Conservation (phyloP, 2,888 invertebrate genomes). For the Sipha maydis region DNA sequence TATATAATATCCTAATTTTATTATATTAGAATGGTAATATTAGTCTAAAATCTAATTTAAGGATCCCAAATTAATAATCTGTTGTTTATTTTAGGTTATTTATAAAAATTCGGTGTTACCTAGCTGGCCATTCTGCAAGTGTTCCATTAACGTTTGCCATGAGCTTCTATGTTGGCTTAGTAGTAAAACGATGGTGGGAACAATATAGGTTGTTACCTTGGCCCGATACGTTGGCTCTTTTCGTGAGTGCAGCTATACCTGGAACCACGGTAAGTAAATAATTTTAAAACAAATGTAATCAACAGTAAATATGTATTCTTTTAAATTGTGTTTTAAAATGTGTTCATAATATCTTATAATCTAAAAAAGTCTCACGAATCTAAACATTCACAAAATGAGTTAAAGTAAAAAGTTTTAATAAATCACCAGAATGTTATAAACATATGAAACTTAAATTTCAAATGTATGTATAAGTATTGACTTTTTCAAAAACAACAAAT, state of each 20-base stretch:
- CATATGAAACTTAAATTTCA: too few relatives aligned
- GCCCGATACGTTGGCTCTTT: conserved; percentile 92
- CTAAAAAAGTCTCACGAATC: neutral
- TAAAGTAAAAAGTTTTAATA: too few relatives aligned
- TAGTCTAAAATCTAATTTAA: neutral
- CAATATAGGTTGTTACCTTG: conserved; percentile 92
- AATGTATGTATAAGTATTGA: too few relatives aligned
- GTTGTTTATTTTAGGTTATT: conserved; percentile 77
- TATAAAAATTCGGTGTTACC: conserved; percentile 86
- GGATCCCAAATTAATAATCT: neutral
- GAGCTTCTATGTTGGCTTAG: conserved; percentile 92
- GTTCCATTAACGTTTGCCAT: conserved; percentile 96
- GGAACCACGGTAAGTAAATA: conserved; percentile 79
- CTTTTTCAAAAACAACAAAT: too few relatives aligned
- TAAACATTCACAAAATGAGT: too few relatives aligned
- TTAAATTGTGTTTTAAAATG: too few relatives aligned
- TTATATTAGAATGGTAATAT: neutral
- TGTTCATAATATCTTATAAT: neutral
- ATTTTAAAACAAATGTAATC: conserved; percentile 66
- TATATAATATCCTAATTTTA: neutral
- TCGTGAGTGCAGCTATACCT: conserved; percentile 90
- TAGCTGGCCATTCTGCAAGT: conserved; percentile 86
- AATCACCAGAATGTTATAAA: too few relatives aligned
- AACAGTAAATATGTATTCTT: neutral
- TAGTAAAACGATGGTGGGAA: conserved; percentile 95